phyloP scores from a whole-genome alignment of 2,888 invertebrate genomes.

The Arctia plantaginis region DNA sequence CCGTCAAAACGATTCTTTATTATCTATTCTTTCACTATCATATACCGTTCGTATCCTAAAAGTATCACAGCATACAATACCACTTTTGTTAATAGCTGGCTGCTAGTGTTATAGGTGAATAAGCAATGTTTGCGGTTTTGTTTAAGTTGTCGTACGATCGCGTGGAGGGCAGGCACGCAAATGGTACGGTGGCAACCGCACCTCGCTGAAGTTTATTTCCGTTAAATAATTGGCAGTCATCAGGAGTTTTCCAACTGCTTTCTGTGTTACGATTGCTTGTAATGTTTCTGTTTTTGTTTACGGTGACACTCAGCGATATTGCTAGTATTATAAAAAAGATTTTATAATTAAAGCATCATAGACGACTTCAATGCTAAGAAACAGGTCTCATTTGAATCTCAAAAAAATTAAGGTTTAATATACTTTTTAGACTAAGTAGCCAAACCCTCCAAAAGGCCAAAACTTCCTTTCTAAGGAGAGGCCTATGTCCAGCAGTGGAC shows the following conservation, averaged over 20 bases:
- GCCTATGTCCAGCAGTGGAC: too few species aligned
- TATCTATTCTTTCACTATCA: conserved; percentile 17
- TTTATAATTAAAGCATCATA: neutral
- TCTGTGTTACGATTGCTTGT: conserved; percentile 45
- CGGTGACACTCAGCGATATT: neutral
- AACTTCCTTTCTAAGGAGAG: too few species aligned
- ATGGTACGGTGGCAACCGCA: conserved; percentile 56
- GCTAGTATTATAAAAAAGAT: neutral
- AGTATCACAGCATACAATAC: conserved; percentile 55
- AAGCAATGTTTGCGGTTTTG: conserved; percentile 51
- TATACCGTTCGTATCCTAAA: neutral
- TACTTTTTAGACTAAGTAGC: neutral
- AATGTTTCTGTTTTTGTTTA: conserved; percentile 45
- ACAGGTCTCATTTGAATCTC: neutral
- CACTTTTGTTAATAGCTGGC: conserved; percentile 47
- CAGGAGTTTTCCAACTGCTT: conserved; percentile 61
- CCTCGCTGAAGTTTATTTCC: conserved; percentile 67
- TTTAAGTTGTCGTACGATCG: conserved; percentile 40
- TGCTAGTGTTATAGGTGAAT: conserved; percentile 42
- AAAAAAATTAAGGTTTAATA: neutral
- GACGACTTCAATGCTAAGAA: neutral
- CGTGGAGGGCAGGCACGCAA: conserved; percentile 51
- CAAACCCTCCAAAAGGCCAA: too few species aligned
- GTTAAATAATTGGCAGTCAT: conserved; percentile 75
- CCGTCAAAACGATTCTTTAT: conserved; percentile 60